These are phyloP conservation scores for Dyspetes luteomarginatus DNA, from an alignment of 2,888 invertebrate genomes.

Conservation along the genomic window DNA sequence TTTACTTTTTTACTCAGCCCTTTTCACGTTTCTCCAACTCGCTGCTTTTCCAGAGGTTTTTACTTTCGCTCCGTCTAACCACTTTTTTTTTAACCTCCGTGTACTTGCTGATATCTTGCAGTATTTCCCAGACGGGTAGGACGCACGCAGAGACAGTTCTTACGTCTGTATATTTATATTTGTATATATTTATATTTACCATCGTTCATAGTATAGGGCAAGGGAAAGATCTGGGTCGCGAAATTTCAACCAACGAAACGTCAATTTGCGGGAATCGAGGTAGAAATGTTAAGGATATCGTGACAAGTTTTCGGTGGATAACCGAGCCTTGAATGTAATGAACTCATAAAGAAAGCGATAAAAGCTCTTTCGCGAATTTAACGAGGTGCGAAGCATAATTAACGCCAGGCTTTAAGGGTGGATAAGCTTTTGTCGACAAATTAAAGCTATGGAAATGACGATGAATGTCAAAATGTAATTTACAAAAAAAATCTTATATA, in stretches of 20 bases:
- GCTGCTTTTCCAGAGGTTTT: conserved; percentile 18
- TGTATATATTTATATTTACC: conserved; percentile 65
- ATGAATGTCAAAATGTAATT: background rate
- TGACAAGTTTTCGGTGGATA: no score
- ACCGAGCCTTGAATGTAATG: background rate
- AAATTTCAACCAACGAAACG: conserved; percentile 57
- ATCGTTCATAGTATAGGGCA: no score
- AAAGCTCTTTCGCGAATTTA: conserved; percentile 33
- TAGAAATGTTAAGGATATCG: no score
- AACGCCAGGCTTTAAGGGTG: background rate
- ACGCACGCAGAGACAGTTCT: no score
- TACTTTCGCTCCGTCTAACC: background rate
- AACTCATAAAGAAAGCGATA: conserved; percentile 19
- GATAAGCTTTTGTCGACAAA: conserved; percentile 5
- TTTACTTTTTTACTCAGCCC: background rate
- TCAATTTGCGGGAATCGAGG: conserved; percentile 57
- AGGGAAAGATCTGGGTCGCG: conserved; percentile 67
- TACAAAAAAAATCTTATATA: background rate
- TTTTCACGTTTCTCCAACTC: conserved; percentile 22
- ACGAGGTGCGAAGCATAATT: conserved; percentile 24
- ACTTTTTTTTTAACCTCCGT: background rate
- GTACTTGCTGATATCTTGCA: no score
- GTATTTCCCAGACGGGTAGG: no score
- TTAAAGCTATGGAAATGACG: background rate
- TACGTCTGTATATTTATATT: conserved; percentile 17